Evolutionary conservation across 2,888 invertebrate species (phyloP).

Genomic region (Carpatolechia fugitivella): DNA sequence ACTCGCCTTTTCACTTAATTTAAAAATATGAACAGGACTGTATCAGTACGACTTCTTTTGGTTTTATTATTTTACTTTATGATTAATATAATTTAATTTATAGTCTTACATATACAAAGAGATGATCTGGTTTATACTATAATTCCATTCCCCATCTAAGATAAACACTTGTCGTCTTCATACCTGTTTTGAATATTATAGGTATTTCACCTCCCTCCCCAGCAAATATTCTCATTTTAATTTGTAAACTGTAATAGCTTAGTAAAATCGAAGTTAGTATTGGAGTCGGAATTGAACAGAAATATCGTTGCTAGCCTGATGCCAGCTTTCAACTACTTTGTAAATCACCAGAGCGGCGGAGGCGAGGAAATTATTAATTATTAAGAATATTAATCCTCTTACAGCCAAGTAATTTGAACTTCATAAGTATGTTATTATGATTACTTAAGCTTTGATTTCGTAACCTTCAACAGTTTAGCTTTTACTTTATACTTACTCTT

Average conservation of each 20-base stretch:
- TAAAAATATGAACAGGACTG: slow-evolving; percentile 18
- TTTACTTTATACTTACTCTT: no score
- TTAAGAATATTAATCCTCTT: neutral
- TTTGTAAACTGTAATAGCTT: neutral
- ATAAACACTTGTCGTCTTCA: no score
- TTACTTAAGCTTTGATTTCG: neutral
- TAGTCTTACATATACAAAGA: no score
- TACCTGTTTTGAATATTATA: no score
- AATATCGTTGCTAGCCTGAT: neutral
- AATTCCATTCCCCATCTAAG: no score
- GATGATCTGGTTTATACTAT: no score
- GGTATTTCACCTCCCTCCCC: no score
- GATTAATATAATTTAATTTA: no score
- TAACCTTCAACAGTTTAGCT: neutral
- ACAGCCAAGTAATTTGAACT: neutral
- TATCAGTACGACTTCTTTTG: neutral
- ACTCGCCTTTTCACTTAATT: slow-evolving; percentile 20
- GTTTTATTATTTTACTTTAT: neutral
- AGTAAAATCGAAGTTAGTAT: neutral
- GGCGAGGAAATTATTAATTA: slow-evolving; percentile 12
- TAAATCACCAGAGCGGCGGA: slow-evolving; percentile 10
- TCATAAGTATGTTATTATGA: no score
- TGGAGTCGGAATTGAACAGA: neutral
- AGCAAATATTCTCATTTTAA: neutral
- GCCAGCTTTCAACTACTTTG: slow-evolving; percentile 2